Evolutionary conservation across 2,113 vertebrate genomes (phyloP).

Genomic region (Embiotoca jacksoni): DNA sequence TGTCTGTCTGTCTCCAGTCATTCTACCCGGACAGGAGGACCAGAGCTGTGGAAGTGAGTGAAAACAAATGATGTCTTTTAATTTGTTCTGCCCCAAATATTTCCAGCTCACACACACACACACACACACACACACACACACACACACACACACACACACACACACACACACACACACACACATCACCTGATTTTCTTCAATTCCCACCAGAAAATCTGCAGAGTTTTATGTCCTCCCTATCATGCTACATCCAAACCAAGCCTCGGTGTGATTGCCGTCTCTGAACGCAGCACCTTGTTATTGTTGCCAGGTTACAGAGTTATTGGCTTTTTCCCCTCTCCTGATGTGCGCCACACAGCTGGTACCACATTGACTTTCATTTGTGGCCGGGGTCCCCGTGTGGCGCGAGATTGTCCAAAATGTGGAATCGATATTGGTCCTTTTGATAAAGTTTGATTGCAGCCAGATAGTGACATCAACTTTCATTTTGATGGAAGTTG

Average conservation of each 20-base stretch:
- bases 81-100: neutral
- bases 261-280: neutral
- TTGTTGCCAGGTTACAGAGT: too few species aligned
- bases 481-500: neutral
- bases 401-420: neutral
- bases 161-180: neutral
- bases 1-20: conserved; percentile 80
- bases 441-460: neutral
- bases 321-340: neutral
- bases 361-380: conserved; percentile 16
- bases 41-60: conserved; percentile 90
- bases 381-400: neutral
- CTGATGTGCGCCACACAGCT: neutral
- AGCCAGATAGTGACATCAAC: neutral
- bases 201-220: neutral
- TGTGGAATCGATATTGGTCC: neutral
- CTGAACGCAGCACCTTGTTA: too few species aligned
- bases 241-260: neutral
- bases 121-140: neutral
- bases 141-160: too few species aligned
- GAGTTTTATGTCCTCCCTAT: neutral
- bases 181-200: neutral
- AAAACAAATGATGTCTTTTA: conserved; percentile 10
- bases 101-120: neutral
- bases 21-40: conserved; percentile 90